Conservation (phyloP, 2,113 vertebrate species). For the Noturus placidus region DNA sequence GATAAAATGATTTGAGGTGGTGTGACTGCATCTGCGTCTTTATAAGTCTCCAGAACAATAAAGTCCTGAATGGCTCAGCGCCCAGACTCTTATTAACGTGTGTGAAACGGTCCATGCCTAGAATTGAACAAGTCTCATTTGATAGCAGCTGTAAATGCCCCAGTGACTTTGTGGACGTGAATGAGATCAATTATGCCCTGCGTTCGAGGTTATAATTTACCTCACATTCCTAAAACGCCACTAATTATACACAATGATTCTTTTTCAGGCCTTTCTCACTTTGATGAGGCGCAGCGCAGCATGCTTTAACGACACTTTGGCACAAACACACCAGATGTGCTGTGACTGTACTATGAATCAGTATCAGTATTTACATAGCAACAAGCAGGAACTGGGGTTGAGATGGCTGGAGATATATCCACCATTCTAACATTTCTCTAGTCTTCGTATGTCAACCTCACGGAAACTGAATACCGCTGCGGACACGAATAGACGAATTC, state of each 20-base stretch:
- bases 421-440: background rate
- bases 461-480: background rate
- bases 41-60: conserved; percentile 22
- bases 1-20: conserved; percentile 60
- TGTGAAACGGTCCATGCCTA: conserved; percentile 52
- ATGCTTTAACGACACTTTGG: conserved; percentile 29
- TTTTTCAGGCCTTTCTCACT: conserved; percentile 17
- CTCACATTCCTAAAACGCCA: conserved; percentile 33
- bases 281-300: conserved; percentile 22
- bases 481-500: background rate
- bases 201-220: conserved; percentile 44
- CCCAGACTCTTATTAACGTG: conserved; percentile 57
- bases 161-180: conserved; percentile 30
- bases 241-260: conserved; percentile 36
- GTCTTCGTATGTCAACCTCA: background rate
- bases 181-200: conserved; percentile 9
- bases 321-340: conserved; percentile 39
- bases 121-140: conserved; percentile 52
- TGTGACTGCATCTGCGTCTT: conserved; percentile 36
- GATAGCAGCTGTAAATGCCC: conserved; percentile 51
- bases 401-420: background rate
- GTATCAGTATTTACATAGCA: conserved; percentile 31
- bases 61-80: conserved; percentile 46
- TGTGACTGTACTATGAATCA: conserved; percentile 10
- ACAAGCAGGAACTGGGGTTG: background rate